These are phyloP conservation scores for Micromesistius poutassou DNA, from an alignment of 2,797 vertebrate species.

Conservation along the genomic window DNA sequence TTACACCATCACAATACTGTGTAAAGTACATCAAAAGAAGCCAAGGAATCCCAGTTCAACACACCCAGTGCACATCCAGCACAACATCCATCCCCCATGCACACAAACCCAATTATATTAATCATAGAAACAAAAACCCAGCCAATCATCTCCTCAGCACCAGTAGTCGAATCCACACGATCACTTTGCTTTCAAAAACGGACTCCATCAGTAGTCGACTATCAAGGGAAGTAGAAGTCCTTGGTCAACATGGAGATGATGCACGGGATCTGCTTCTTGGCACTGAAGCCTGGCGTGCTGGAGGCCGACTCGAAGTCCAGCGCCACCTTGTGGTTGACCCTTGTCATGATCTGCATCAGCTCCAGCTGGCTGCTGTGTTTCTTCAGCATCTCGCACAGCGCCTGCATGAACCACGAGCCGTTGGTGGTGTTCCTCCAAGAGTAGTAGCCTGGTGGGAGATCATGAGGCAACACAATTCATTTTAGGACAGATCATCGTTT, in stretches of 20 bases:
- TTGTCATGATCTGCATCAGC: slow-evolving; percentile 87
- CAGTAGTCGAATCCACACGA: background rate
- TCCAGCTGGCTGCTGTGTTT: slow-evolving; percentile 72
- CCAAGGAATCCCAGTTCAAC: background rate
- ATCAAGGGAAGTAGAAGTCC: slow-evolving; percentile 81
- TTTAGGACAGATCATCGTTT: background rate
- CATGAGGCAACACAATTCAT: background rate
- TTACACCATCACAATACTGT: background rate
- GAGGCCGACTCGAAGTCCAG: slow-evolving; percentile 79
- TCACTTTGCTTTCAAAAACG: background rate
- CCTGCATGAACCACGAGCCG: slow-evolving; percentile 93
- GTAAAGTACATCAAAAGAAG: background rate
- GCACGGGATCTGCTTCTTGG: slow-evolving; percentile 89
- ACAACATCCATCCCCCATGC: background rate
- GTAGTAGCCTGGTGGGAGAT: slow-evolving; percentile 78
- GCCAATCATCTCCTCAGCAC: background rate
- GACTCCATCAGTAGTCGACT: background rate
- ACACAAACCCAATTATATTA: background rate
- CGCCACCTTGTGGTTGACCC: slow-evolving; percentile 87
- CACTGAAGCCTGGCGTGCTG: slow-evolving; percentile 58
- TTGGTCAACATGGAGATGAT: slow-evolving; percentile 93
- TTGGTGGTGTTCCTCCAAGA: slow-evolving; percentile 84
- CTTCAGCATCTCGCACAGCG: slow-evolving; percentile 77
- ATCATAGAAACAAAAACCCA: background rate
- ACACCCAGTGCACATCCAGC: background rate